Percentiles rank a stretch among this genome's conserved stretches.
Evolutionary conservation across 1,140 invertebrate species (phyloP).

Genomic region (Aphelenchoides avenae): DNA sequence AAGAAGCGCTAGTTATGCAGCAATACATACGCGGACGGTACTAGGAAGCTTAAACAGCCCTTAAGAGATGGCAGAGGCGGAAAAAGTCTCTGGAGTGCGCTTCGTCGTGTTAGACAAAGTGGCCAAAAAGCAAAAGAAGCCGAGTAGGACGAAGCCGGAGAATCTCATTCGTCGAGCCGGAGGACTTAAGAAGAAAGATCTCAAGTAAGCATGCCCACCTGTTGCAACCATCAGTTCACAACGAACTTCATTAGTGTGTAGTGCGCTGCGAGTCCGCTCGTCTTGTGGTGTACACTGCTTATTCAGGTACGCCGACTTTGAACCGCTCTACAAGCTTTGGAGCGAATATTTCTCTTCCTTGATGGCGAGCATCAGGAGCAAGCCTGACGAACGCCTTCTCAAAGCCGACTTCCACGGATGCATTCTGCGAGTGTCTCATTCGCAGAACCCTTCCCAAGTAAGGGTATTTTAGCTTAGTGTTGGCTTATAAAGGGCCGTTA

Average conservation of each 20-base stretch:
- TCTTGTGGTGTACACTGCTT: constrained; percentile 3
- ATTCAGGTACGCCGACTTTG: constrained; percentile 33
- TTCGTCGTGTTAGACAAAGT: constrained; percentile 12
- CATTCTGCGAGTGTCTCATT: constrained; percentile 25
- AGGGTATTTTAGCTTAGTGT: neutral
- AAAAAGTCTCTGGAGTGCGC: too few relatives aligned
- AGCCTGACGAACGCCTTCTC: constrained; percentile 24
- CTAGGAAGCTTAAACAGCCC: too few relatives aligned
- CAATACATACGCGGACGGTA: too few relatives aligned
- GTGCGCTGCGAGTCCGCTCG: neutral
- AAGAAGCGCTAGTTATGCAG: too few relatives aligned
- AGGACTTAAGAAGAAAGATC: constrained; percentile 14
- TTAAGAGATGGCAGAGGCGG: too few relatives aligned
- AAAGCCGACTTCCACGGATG: constrained; percentile 34
- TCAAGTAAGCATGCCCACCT: constrained; percentile 11
- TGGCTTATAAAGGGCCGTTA: constrained; percentile 2
- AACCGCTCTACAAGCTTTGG: constrained; percentile 21
- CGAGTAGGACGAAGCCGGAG: constrained; percentile 14
- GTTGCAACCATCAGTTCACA: neutral
- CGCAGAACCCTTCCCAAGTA: constrained; percentile 32
- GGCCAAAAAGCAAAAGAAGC: constrained; percentile 17
- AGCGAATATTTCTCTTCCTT: constrained; percentile 15
- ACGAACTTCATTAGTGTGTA: neutral
- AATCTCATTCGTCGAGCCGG: constrained; percentile 15
- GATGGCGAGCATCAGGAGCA: constrained; percentile 5